Evolutionary conservation across 64 coral and sea anemone genomes (phyloP).

Genomic region (Actinia equina): DNA sequence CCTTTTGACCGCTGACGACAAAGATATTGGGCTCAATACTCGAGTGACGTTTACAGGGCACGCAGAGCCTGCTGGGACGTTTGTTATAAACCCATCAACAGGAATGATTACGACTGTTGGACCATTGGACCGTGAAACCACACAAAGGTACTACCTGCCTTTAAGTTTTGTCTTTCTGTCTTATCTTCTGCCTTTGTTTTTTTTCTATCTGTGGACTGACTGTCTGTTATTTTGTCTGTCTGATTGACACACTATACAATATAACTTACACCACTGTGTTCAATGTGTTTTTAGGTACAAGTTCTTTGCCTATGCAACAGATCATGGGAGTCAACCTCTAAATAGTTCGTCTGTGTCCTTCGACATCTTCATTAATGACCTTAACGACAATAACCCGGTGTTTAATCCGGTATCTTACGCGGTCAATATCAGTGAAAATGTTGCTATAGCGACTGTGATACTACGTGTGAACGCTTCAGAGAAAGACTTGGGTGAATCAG

Average conservation of each 20-base stretch:
- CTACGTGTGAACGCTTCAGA: constrained; percentile 45
- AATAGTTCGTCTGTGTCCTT: constrained; percentile 50
- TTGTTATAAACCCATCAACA: constrained; percentile 58
- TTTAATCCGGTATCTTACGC: constrained; percentile 33
- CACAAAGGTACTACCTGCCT: neutral
- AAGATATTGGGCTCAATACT: constrained; percentile 27
- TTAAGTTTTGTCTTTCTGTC: too few relatives aligned
- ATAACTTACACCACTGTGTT: too few relatives aligned
- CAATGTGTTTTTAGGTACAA: constrained; percentile 18
- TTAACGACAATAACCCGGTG: constrained; percentile 52
- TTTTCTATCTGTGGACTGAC: too few relatives aligned
- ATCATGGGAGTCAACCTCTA: constrained; percentile 46
- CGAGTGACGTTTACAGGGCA: constrained; percentile 33
- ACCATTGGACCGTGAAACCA: constrained; percentile 50
- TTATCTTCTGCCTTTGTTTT: too few relatives aligned
- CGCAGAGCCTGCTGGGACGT: constrained; percentile 31
- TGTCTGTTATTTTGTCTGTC: neutral
- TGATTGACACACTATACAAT: neutral
- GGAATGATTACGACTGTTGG: constrained; percentile 67
- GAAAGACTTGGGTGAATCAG: constrained; percentile 1
- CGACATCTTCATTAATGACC: constrained; percentile 40
- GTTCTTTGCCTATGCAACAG: constrained; percentile 41
- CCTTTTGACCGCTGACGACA: constrained; percentile 43
- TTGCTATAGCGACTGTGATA: constrained; percentile 6
- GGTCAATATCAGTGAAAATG: constrained; percentile 42